Conservation (phyloP, 2,113 vertebrate genomes). For the Catharus minimus region DNA sequence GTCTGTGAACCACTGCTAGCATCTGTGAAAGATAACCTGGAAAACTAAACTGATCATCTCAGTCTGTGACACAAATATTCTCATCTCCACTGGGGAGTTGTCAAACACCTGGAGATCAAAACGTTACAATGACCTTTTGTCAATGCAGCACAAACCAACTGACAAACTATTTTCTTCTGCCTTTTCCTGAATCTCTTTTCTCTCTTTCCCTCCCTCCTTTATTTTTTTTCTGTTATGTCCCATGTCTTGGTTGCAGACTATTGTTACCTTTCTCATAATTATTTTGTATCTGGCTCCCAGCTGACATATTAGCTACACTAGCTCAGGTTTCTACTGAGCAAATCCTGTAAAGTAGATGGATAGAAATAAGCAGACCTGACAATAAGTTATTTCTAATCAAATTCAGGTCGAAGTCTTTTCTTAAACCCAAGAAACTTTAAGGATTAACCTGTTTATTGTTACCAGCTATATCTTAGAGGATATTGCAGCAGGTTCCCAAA, state of each 20-base stretch:
- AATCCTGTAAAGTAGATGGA: background rate
- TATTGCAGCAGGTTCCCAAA: background rate
- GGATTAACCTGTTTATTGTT: constrained; percentile 13
- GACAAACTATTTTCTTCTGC: background rate
- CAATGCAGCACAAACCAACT: background rate
- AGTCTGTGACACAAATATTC: background rate
- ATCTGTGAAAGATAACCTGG: background rate
- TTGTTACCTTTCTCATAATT: background rate
- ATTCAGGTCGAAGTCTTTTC: constrained; percentile 13
- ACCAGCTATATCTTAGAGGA: background rate
- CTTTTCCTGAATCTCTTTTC: background rate
- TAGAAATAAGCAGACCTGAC: background rate
- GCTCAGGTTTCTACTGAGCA: constrained; percentile 9
- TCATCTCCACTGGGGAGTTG: background rate
- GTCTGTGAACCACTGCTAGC: background rate
- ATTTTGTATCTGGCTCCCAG: background rate
- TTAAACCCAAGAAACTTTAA: background rate
- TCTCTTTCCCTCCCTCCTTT: background rate
- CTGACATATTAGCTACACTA: background rate
- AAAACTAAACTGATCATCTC: background rate
- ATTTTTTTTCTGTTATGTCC: background rate
- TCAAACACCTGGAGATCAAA: background rate
- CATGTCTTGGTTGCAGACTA: background rate
- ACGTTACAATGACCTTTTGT: background rate
- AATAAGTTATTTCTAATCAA: constrained; percentile 26